Evolutionary conservation across 2,113 vertebrate species (phyloP), one percentile per base, ranked within the genome.

Genomic region (Holacanthus passer): DNA sequence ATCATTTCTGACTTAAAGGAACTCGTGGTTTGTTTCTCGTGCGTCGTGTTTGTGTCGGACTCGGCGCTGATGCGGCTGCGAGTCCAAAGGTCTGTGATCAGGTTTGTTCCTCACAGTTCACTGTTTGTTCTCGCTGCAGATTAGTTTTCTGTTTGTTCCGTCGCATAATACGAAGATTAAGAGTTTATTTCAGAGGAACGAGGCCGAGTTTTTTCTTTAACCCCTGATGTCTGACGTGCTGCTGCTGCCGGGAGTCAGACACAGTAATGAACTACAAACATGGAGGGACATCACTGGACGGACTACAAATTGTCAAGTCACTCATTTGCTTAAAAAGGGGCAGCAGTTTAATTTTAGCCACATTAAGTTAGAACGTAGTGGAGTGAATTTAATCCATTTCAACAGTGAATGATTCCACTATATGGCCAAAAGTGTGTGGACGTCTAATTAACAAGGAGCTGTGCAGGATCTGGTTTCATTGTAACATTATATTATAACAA

Each of bases 41-140:
- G 4, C 50, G 13, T 63, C 37, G 5, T n/a, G 60, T 39, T 41
- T 39, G 3, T 39, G 59, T 50, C 22, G 11, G 0, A 13, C 31
- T 22, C 13, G 1, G 35, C 73, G 13, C 64, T 11, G 0, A 41
- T 14, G n/a, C n/a, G n/a, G n/a, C n/a, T n/a, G n/a, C n/a, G n/a
- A 45, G 43, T 68, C 41, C 64, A 59, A 29, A 77, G 43, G 53
- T 60, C 43, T 59, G 75, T 22, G 75, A 50, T 77, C n/a, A 69
- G 43, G 47, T 50, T 67, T 52, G 63, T 66, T 31, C 47, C 41
- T 31, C 7, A 53, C 60, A 43, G 35, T 41, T 62, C 31, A 10
- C 5, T 31, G 59, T 65, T 77, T n/a, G 59, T 65, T 77, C 39
- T 47, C 5, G 31, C 37, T 56, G 52, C 63, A 39, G 63, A 67